Evolutionary conservation across 2,113 vertebrate species (phyloP), one percentile per base, ranked within the genome.

Genomic region (Corapipo altera): DNA sequence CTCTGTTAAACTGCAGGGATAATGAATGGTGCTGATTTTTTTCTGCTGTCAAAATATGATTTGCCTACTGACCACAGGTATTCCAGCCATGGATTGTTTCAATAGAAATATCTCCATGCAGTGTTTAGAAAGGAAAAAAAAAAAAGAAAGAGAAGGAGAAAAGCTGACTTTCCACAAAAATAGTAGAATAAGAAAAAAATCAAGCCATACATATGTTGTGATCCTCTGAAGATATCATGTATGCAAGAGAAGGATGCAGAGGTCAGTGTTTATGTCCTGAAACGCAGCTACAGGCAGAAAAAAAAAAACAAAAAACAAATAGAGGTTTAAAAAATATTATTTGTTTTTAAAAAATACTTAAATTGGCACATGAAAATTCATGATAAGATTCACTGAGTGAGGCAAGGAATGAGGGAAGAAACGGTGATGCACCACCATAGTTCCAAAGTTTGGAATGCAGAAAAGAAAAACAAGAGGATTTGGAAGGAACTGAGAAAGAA

Each of bases 1-100:
- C 89, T 62, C 48, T 75, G 86, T 87, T 81, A 91, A 96, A 49
- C 90, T 69, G 70, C 92, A 84, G 93, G 61, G 92, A 96, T 95
- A 96, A 96, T 91, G 61, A 96, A 88, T 12, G 65, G 88, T 95
- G 73, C 66, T 46, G 72, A 74, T 65, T 89, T 95, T 89, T 95
- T 91, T 41, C 46, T 74, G 66, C 57, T 41, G 55, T 75, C 0
- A 0, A 95, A 92, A 95, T 78, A 77, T 14, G 55, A 90, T 93
- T 92, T 96, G 39, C 75, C 83, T 88, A 84, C 65, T 95, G 95
- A 94, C 95, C 91, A 91, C 43, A 66, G 48, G 61, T 46, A 65
- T 75, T 88, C 48, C 35, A 74, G 74, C 37, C 67, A 76, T 41
- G 33, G 62, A 35, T 67, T 94, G n/a, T 39, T 67, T 83, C 78